A percentile compares a stretch with the other conserved stretches of the same genome.
Evolutionary conservation across 2,113 vertebrate genomes (phyloP).

Genomic region (Ornithorhynchus anatinus): DNA sequence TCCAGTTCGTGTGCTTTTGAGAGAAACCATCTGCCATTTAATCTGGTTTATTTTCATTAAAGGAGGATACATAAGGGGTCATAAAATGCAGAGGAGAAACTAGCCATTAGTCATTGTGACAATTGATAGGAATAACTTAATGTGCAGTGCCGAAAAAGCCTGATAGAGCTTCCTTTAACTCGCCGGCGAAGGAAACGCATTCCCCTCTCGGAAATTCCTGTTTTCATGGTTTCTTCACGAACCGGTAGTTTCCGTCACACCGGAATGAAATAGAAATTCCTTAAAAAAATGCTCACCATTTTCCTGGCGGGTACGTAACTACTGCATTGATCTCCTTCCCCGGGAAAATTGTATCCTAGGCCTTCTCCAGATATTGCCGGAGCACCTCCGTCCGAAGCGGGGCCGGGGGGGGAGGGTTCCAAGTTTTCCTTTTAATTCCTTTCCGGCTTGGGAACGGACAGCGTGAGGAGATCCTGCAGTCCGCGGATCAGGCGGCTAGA

Average conservation of each 20-base stretch:
- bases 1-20: conserved; percentile 69
- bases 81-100: conserved; percentile 65
- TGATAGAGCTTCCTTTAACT: conserved; percentile 67
- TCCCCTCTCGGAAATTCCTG: conserved; percentile 62
- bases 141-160: conserved; percentile 58
- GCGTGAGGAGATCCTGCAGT: conserved; percentile 65
- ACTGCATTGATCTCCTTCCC: conserved; percentile 59
- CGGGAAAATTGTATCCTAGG: conserved; percentile 54
- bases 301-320: conserved; percentile 62
- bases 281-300: conserved; percentile 71
- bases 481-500: conserved; percentile 62
- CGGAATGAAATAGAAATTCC: conserved; percentile 63
- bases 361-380: conserved; percentile 57
- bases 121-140: conserved; percentile 60
- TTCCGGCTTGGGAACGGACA: conserved; percentile 63
- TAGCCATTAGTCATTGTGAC: conserved; percentile 66
- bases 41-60: conserved; percentile 72
- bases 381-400: too few species aligned
- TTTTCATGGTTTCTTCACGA: conserved; percentile 69
- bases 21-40: conserved; percentile 68
- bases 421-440: conserved; percentile 68
- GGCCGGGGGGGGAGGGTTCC: too few species aligned
- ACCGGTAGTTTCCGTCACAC: conserved; percentile 67
- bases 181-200: conserved; percentile 64
- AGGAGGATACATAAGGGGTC: conserved; percentile 64